Percentiles rank a stretch among this genome's conserved stretches.
Conservation (phyloP, 2,888 invertebrate species). For the Galerucella calmariensis region DNA sequence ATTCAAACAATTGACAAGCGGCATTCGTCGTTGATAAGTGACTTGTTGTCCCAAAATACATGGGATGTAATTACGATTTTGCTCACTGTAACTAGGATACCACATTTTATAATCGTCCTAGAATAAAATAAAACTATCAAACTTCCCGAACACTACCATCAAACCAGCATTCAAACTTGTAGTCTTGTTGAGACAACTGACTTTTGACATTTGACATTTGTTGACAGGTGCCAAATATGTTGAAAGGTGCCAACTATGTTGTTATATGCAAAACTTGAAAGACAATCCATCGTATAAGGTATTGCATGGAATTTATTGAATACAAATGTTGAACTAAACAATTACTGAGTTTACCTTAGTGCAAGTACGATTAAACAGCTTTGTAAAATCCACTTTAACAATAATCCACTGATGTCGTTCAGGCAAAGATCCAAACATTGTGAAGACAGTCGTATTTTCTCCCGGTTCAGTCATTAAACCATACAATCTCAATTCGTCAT, state of each 20-base stretch:
- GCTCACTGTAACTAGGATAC: conserved; percentile 76
- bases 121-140: conserved; percentile 53
- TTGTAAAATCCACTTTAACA: conserved; percentile 74
- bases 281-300: too few species aligned
- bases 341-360: conserved; percentile 50
- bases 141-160: neutral
- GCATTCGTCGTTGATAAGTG: conserved; percentile 79
- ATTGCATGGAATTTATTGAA: too few species aligned
- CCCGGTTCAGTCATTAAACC: conserved; percentile 94
- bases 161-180: too few species aligned
- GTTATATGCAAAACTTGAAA: too few species aligned
- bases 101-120: conserved; percentile 87
- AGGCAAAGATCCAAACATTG: conserved; percentile 87
- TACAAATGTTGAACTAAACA: too few species aligned
- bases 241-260: too few species aligned
- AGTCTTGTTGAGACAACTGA: too few species aligned
- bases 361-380: conserved; percentile 65
- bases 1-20: conserved; percentile 83
- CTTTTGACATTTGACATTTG: too few species aligned
- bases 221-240: too few species aligned
- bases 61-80: conserved; percentile 69
- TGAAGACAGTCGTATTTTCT: conserved; percentile 92
- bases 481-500: conserved; percentile 82
- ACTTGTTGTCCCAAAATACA: conserved; percentile 85
- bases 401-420: conserved; percentile 89